Evolutionary conservation across 2,888 invertebrate genomes (phyloP), one percentile per base, ranked within the genome.

Genomic region (Lepidochrysops patricia): DNA sequence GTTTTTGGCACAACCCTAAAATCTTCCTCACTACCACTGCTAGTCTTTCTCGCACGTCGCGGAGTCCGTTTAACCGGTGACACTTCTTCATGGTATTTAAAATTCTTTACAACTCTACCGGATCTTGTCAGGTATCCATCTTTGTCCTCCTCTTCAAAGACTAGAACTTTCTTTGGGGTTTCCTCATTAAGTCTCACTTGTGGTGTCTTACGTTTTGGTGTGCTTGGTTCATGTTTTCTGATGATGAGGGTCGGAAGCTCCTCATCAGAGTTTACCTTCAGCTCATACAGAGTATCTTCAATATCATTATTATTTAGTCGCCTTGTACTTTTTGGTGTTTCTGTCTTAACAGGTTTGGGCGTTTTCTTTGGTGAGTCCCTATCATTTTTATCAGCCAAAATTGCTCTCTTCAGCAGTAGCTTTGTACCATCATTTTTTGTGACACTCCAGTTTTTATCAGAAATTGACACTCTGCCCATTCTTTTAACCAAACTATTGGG

Each of bases 381-480:
- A 59, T 84, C 87, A 60, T 69, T 81, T 67, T 81, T 86, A 58
- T 89, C 88, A 52, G 84, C 74, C 58, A 89, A 66, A 56, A 90
- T 89, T 25, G 89, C 89, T 70, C 89, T 79, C 76, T 88, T 89
- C 0, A 90, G 72, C 0, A 88, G 67, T 1, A 90, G 54, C 70
- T 89, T 90, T 1, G 88, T 89, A 4, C 84, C 84, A 70, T 89
- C 85, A 68, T 79, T 81, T 69, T 88, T 89, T 26, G 73, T 80
- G 1, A 90, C 67, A 69, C 85, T 87, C 89, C 89, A 90, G 63
- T 81, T 84, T 57, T 80, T 84, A 61, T 84, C 87, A 1, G 82
- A 75, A 29, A 84, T 70, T 4, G 83, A 87, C 1, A 85, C 75
- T 64, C 77, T 71, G 49, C 79, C 79, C 80, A 89, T 80, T 71